These are phyloP conservation scores for Melanophora roralis DNA, from an alignment of 2,888 invertebrate species.

Conservation along the genomic window DNA sequence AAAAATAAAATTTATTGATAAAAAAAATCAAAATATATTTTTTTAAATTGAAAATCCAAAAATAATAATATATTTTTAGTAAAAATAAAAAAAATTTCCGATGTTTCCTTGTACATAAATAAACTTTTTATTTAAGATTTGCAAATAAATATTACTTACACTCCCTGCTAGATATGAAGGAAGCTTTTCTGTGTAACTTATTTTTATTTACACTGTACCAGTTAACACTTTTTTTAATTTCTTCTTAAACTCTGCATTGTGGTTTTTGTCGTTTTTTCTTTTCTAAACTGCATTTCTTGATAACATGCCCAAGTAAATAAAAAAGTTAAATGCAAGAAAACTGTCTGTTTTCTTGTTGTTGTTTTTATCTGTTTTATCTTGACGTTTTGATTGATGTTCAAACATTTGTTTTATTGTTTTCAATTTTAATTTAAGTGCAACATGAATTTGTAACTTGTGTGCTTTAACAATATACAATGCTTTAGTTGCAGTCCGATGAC, in stretches of 20 bases:
- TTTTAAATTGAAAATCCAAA: no score
- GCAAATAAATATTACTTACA: no score
- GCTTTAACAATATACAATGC: slow-evolving; percentile 12
- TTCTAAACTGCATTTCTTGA: not conserved
- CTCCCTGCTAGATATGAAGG: no score
- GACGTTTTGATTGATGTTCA: slow-evolving; percentile 64
- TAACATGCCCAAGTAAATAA: not conserved
- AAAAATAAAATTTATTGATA: no score
- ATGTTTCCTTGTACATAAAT: no score
- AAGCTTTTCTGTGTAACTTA: not conserved
- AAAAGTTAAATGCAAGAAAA: no score
- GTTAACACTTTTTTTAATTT: not conserved
- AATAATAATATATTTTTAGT: no score
- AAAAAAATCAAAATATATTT: no score
- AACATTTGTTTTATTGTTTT: slow-evolving; percentile 60
- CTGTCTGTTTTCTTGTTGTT: not conserved
- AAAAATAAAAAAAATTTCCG: no score
- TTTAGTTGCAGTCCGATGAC: slow-evolving; percentile 11
- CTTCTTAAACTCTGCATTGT: no score
- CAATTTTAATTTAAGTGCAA: slow-evolving; percentile 29
- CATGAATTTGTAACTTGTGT: slow-evolving; percentile 38
- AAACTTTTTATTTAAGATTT: no score
- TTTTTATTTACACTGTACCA: not conserved
- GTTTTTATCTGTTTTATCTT: slow-evolving; percentile 34
- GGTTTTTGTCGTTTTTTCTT: not conserved